Evolutionary conservation across 1,140 invertebrate species (phyloP), one percentile per base, ranked within the genome.

Genomic region (Aleiodes sp.): DNA sequence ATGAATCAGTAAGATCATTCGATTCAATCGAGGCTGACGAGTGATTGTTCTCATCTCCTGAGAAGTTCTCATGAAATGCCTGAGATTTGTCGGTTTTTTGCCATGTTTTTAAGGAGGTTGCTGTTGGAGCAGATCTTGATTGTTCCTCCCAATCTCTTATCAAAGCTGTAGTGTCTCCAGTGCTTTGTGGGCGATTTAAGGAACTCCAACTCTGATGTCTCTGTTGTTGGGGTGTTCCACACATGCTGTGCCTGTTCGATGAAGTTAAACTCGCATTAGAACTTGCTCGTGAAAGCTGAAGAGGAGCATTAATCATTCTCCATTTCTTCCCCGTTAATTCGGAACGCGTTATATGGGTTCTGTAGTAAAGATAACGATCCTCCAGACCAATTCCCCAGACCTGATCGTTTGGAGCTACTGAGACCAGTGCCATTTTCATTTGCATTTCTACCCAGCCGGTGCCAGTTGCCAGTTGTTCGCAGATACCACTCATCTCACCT

Each of bases 271-370:
- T 89, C 19, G 91, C 90, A 72, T 90, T 91, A 79, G 92, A 94
- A 76, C 92, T 93, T 43, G 92, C 92, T 73, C 93, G 87, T 78
- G 93, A 94, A 19, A 94, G 85, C 84, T 94, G 92, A 80, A 93
- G 88, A 29, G 93, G 90, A 14, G 91, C 92, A 78, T 93, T 90
- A 35, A 95, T 87, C 61, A 89, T 83, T 75, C 91, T 89, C 96
- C 96, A 97, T 72, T 93, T 92, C 82, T 95, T 95, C 1, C 96
- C 96, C 46, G 93, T 95, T 46, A 94, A 87, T 84, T 97, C 94
- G 2, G 90, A 88, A 2, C 88, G 80, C 16, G 89, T 91, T 0
- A 97, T 91, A 8, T 94, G 94, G 66, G 89, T 92, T 26, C 96
- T 87, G 84, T 93, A 92, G 80, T 95, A 94, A 35, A 97, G 85